Evolutionary conservation across 2,113 vertebrate genomes (phyloP).

Genomic region (Cephalopholis sonnerati): DNA sequence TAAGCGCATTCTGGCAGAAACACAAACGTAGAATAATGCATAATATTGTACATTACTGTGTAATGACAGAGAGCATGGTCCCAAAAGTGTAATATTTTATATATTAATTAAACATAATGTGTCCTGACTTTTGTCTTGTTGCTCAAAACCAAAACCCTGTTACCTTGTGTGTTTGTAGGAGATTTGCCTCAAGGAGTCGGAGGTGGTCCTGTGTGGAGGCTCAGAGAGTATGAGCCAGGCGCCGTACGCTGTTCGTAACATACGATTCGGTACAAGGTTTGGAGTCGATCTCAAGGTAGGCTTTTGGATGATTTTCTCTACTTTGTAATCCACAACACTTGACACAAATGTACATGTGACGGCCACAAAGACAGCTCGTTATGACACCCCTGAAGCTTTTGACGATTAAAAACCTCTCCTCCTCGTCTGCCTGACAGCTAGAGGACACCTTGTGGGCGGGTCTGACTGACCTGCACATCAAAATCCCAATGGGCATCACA

Average conservation of each 20-base stretch:
- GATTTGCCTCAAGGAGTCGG: conserved; percentile 92
- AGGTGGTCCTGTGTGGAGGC: conserved; percentile 94
- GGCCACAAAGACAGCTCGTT: not conserved
- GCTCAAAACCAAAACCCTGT: not conserved
- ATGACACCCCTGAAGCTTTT: not conserved
- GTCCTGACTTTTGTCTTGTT: not conserved
- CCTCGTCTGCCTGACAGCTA: conserved; percentile 79
- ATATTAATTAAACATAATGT: not conserved
- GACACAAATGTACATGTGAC: not conserved
- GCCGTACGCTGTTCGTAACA: conserved; percentile 90
- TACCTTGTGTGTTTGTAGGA: conserved; percentile 85
- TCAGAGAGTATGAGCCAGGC: conserved; percentile 96
- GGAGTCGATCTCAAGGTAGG: conserved; percentile 92
- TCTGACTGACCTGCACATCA: conserved; percentile 90
- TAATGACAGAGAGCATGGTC: not conserved
- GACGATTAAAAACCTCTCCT: not conserved
- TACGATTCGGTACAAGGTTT: conserved; percentile 93
- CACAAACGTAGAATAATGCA: conserved; percentile 3
- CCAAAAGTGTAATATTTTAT: not conserved
- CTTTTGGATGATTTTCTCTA: not conserved
- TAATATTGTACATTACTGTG: not conserved
- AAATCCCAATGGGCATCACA: conserved; percentile 93
- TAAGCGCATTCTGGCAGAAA: conserved; percentile 64
- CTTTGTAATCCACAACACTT: not conserved
- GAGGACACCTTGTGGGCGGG: conserved; percentile 93